Evolutionary conservation across 2,888 invertebrate genomes (phyloP).

Genomic region (Agapostemon virescens): DNA sequence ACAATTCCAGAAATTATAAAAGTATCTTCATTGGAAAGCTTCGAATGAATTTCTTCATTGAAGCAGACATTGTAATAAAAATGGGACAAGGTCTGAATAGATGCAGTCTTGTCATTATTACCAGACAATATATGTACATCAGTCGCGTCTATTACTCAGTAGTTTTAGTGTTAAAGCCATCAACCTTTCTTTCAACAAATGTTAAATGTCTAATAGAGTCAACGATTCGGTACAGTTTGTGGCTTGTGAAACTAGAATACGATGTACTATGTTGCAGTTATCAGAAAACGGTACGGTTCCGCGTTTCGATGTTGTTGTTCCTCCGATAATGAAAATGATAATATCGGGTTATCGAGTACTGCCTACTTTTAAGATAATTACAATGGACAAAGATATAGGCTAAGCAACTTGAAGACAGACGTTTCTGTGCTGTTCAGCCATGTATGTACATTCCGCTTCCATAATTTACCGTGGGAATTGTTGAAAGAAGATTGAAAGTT

Average conservation of each 20-base stretch:
- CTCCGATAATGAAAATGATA: conserved; percentile 53
- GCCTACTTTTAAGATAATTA: conserved; percentile 49
- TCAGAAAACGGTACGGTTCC: conserved; percentile 29
- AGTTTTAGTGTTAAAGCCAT: too few relatives aligned
- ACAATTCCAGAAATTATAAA: too few relatives aligned
- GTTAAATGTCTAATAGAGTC: neutral
- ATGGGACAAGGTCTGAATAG: too few relatives aligned
- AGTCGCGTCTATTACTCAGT: too few relatives aligned
- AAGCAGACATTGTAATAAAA: too few relatives aligned
- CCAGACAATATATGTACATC: too few relatives aligned
- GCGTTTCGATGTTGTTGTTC: conserved; percentile 34
- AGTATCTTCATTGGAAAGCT: too few relatives aligned
- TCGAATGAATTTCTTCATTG: too few relatives aligned
- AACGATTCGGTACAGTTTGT: neutral
- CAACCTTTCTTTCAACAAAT: neutral
- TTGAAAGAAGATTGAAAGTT: neutral
- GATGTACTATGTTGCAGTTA: conserved; percentile 15
- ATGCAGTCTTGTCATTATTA: too few relatives aligned
- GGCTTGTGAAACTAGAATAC: neutral
- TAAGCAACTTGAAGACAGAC: conserved; percentile 13
- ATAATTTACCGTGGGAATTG: conserved; percentile 4
- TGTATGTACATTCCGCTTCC: neutral
- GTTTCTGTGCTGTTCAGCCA: conserved; percentile 4
- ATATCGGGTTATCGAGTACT: conserved; percentile 54
- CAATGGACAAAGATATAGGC: conserved; percentile 54